phyloP scores from a whole-genome alignment of 2,888 invertebrate genomes.

The Actias luna region DNA sequence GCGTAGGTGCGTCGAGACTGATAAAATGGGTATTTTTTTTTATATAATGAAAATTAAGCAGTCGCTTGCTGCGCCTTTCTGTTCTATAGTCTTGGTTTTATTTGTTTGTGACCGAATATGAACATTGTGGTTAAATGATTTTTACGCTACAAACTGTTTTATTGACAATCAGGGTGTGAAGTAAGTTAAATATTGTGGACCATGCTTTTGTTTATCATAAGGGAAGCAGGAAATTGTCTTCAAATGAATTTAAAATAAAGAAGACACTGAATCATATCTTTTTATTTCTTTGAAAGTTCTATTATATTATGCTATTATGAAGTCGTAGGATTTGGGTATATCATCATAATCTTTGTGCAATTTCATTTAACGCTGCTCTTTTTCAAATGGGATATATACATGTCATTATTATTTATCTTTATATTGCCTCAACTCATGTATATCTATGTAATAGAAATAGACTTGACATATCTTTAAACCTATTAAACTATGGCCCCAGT shows the following conservation, averaged over 20 bases:
- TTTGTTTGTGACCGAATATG: background rate
- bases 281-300: no score
- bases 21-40: background rate
- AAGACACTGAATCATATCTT: no score
- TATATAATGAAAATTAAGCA: constrained; percentile 2
- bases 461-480: background rate
- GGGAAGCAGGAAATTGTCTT: background rate
- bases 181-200: background rate
- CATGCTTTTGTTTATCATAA: no score
- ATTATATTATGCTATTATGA: no score
- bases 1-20: constrained; percentile 1
- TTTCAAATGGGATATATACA: background rate
- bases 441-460: background rate
- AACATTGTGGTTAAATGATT: background rate
- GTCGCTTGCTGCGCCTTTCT: background rate
- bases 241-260: no score
- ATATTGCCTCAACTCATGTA: background rate
- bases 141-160: background rate
- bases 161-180: background rate
- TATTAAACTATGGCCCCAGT: background rate
- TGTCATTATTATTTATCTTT: background rate
- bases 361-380: no score
- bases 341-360: no score
- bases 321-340: no score
- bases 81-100: background rate